Base-by-base conservation (phyloP, 2,888 invertebrate species). In the Calameuta pallipes region DNA sequence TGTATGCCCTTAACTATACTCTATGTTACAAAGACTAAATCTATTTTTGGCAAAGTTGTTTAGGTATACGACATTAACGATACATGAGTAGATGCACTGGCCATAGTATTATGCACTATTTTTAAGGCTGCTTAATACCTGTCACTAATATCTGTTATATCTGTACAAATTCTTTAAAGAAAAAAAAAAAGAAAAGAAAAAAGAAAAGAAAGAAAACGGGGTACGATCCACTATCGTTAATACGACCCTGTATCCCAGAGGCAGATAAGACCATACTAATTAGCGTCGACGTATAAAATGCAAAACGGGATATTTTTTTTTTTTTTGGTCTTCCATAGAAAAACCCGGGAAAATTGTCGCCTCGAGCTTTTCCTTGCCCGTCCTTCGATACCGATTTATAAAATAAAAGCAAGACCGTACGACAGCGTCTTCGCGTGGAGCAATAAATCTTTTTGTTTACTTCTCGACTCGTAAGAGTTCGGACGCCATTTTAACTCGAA, bases 1-100 rank as follows among this genome's bases (percentile, higher is more conserved):
- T 34, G 84, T 84, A 90, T 89, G 89, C 88, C 87, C 91, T 91
- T 91, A 91, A 90, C 90, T 91, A 91, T 89, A 89, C 83, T 90
- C 91, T 91, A 91, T 90, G 90, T 90, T 91, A 91, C 86, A 89
- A 87, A 86, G 86, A 91, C 91, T 91, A 91, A 83, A 91, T 88
- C 91, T 91, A 91, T 91, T 91, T 91, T 91, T 91, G 91, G 91
- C 91, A 91, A 91, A 91, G 90, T 91, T 90, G 87, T 90, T 91
- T 90, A 90, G 89, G 91, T 91, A 89, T 90, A 91, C 87, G 86
- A 88, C 86, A 89, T 90, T 89, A 88, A 90, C 86, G 86, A 89
- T 90, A 90, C 89, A 87, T 88, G 87, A 88, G 88, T 89, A 88
- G 90, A 91, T 90, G 90, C 91, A 91, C 91, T 91, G 91, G 91